Evolutionary conservation across 2,113 vertebrate species (phyloP).

Genomic region (Varanus komodoensis): DNA sequence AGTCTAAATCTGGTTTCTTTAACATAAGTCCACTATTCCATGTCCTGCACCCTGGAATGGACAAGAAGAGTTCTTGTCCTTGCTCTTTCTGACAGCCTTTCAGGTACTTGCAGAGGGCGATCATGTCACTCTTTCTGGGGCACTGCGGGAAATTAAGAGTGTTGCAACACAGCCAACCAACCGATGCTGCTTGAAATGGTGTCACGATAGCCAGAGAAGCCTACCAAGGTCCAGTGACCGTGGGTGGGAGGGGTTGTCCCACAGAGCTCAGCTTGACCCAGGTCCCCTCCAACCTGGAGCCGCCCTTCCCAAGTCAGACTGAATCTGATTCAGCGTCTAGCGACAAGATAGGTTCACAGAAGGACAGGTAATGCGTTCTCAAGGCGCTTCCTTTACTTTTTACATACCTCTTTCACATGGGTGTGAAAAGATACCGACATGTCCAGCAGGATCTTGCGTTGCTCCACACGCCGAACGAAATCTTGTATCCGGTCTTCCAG

Average conservation of each 20-base stretch:
- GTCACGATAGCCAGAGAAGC: not conserved
- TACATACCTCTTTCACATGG: constrained; percentile 94
- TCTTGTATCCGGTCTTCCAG: constrained; percentile 97
- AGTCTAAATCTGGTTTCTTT: too few relatives aligned
- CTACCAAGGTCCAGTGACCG: not conserved
- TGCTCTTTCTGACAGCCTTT: too few relatives aligned
- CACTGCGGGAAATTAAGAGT: not conserved
- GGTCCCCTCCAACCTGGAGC: not conserved
- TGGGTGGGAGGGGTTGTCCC: not conserved
- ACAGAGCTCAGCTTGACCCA: not conserved
- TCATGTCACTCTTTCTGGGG: not conserved
- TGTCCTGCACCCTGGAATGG: too few relatives aligned
- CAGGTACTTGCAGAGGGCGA: too few relatives aligned
- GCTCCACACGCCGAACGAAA: constrained; percentile 96
- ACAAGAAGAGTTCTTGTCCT: too few relatives aligned
- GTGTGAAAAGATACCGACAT: constrained; percentile 99
- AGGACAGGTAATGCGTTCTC: not conserved
- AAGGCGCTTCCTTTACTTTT: not conserved
- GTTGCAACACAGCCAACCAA: too few relatives aligned
- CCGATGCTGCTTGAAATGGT: not conserved
- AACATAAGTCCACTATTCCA: too few relatives aligned
- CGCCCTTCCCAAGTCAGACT: not conserved
- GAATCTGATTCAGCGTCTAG: not conserved
- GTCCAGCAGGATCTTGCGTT: constrained; percentile 95
- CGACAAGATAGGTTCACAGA: rapidly evolving